Percentiles rank a stretch among this genome's conserved stretches.
Evolutionary conservation across 2,797 vertebrate genomes (phyloP).

Genomic region (Paedocypris micromegethes): DNA sequence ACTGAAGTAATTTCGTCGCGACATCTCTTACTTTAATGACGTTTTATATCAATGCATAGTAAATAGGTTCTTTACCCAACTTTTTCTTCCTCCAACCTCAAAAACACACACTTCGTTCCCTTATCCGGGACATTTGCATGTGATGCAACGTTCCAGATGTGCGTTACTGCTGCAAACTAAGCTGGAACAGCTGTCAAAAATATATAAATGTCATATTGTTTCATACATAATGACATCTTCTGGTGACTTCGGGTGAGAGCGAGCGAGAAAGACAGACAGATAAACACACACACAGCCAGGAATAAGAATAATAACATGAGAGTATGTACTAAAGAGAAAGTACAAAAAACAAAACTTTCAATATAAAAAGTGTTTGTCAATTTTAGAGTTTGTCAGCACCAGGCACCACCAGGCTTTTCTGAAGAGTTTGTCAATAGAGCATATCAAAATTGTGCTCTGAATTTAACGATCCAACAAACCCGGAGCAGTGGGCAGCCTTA

Average conservation of each 20-base stretch:
- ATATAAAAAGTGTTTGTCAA: too few relatives aligned
- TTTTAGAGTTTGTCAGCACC: too few relatives aligned
- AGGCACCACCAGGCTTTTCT: too few relatives aligned
- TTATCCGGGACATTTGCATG: slow-evolving; percentile 57
- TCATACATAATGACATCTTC: too few relatives aligned
- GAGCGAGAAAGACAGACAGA: not conserved
- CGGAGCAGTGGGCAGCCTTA: too few relatives aligned
- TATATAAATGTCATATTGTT: too few relatives aligned
- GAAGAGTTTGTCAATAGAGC: too few relatives aligned
- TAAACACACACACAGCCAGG: not conserved
- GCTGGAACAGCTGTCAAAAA: slow-evolving; percentile 30
- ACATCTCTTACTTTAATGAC: slow-evolving; percentile 8
- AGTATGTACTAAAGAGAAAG: too few relatives aligned
- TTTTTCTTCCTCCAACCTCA: slow-evolving; percentile 29
- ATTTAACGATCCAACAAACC: too few relatives aligned
- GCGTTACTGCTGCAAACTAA: slow-evolving; percentile 30
- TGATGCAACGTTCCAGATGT: slow-evolving; percentile 76
- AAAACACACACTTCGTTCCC: slow-evolving; percentile 40
- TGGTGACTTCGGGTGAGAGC: not conserved
- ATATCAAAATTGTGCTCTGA: too few relatives aligned
- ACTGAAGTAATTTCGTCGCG: not conserved
- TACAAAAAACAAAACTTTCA: too few relatives aligned
- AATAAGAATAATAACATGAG: not conserved
- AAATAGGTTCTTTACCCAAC: slow-evolving; percentile 11
- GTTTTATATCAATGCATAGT: not conserved